These are phyloP conservation scores for Cyphomyrus plagiostoma DNA, from an alignment of 2,113 vertebrate genomes.

Conservation along the genomic window DNA sequence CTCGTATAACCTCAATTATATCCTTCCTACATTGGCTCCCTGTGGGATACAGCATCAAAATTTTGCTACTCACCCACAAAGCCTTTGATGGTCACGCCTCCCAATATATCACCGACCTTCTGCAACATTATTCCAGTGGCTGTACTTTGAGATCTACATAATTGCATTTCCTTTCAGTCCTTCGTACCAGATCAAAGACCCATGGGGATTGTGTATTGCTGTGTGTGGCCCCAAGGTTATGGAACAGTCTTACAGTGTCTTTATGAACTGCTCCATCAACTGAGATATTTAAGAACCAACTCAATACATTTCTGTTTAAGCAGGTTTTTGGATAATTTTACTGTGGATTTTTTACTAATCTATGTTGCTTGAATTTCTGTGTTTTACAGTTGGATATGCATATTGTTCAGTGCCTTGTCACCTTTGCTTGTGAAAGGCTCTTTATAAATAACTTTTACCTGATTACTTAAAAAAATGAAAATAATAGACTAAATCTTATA, in stretches of 20 bases:
- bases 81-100: background rate
- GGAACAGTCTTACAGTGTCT: background rate
- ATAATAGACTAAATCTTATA: background rate
- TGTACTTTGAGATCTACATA: background rate
- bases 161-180: background rate
- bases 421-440: no score
- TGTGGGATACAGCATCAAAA: background rate
- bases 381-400: background rate
- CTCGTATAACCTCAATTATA: no score
- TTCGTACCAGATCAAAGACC: background rate
- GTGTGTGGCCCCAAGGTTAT: background rate
- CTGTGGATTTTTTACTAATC: background rate
- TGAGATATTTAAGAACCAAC: background rate
- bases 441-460: background rate
- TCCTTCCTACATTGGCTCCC: background rate
- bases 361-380: background rate
- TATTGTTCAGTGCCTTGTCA: background rate
- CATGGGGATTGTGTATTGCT: background rate
- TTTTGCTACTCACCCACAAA: background rate
- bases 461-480: background rate
- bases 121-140: background rate
- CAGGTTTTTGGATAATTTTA: background rate
- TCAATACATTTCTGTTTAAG: background rate
- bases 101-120: background rate
- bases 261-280: background rate